These are phyloP conservation scores for Sussaba pulchella DNA, from an alignment of 2,888 invertebrate genomes.

Conservation along the genomic window DNA sequence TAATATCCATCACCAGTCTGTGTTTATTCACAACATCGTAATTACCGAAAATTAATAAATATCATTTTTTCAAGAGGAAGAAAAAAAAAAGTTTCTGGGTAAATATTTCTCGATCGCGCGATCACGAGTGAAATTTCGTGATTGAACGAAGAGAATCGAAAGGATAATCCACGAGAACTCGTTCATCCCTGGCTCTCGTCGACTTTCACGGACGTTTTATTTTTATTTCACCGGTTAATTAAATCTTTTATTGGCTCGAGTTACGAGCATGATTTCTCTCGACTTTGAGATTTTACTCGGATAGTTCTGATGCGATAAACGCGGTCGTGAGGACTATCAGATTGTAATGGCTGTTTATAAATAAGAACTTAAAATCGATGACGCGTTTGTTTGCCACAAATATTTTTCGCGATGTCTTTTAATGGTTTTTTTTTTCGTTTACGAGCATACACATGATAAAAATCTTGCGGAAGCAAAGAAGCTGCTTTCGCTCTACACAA, in stretches of 20 bases:
- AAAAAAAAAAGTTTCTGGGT: no score
- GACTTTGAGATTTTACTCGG: slow-evolving; percentile 4
- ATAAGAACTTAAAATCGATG: slow-evolving; percentile 49
- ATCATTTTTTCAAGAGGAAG: not conserved
- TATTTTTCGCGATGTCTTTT: slow-evolving; percentile 35
- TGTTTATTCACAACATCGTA: no score
- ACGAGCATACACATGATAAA: slow-evolving; percentile 17
- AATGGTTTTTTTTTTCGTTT: slow-evolving; percentile 43
- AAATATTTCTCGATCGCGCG: not conserved
- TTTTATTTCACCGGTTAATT: slow-evolving; percentile 23
- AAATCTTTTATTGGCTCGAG: slow-evolving; percentile 47
- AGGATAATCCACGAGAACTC: not conserved
- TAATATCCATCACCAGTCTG: no score
- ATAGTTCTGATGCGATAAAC: not conserved
- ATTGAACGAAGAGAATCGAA: slow-evolving; percentile 13
- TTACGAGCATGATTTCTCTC: slow-evolving; percentile 48
- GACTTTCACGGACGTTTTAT: slow-evolving; percentile 20
- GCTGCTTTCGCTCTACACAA: not conserved
- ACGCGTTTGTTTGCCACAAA: slow-evolving; percentile 42
- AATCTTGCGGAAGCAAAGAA: not conserved
- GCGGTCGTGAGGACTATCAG: not conserved
- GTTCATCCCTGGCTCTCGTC: slow-evolving; percentile 3
- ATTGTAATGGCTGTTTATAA: slow-evolving; percentile 25
- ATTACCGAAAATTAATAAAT: no score
- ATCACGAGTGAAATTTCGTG: slow-evolving; percentile 14